These are phyloP conservation scores for Sympetrum striolatum DNA, from an alignment of 2,888 invertebrate species.

Conservation along the genomic window DNA sequence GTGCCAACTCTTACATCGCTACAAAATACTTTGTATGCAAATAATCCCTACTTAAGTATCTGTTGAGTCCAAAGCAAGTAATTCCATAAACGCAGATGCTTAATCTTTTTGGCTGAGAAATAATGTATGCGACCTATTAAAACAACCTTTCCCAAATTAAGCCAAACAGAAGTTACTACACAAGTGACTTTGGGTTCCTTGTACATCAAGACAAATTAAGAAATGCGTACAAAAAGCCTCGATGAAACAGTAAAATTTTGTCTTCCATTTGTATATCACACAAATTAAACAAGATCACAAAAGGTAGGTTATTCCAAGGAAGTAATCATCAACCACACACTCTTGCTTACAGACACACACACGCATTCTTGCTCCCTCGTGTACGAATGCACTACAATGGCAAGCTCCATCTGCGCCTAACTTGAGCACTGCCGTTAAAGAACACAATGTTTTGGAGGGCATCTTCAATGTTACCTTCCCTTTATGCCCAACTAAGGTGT, in stretches of 20 bases:
- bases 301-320: not conserved
- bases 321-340: not conserved
- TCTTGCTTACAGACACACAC: not conserved
- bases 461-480: not conserved
- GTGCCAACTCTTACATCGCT: not conserved
- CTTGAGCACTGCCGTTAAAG: constrained; percentile 16
- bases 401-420: not conserved
- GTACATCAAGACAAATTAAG: not conserved
- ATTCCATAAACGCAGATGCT: not conserved
- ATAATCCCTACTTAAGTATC: constrained; percentile 13
- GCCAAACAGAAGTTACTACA: not conserved
- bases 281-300: constrained; percentile 11
- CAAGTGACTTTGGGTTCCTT: not conserved
- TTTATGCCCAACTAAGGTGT: not conserved
- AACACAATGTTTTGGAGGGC: constrained; percentile 14
- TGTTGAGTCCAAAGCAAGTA: constrained; percentile 1
- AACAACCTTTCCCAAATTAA: not conserved
- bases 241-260: not conserved
- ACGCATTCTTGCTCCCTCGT: not conserved
- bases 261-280: not conserved
- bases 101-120: not conserved
- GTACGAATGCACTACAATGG: not conserved
- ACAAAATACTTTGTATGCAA: not conserved
- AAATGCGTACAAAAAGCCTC: not conserved
- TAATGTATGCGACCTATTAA: not conserved